Evolutionary conservation across 2,113 vertebrate species (phyloP), one percentile per base, ranked within the genome.

Genomic region (Oreochromis aureus): DNA sequence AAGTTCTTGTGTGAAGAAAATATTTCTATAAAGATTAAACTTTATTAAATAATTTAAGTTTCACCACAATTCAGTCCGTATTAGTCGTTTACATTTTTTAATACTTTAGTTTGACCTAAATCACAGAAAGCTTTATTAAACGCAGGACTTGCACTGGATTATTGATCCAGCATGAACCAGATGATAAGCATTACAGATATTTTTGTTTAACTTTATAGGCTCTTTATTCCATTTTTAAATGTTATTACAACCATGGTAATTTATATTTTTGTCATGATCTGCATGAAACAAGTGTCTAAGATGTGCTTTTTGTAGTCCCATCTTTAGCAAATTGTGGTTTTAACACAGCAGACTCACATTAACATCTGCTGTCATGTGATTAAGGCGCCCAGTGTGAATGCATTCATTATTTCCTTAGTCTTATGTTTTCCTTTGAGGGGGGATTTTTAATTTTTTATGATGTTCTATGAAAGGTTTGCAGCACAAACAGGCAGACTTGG

Each of bases 61-160:
- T 71, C n/a, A 44, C 36, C 39, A 73, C 22, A 30, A 73, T 18
- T 73, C 41, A 73, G 41, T 48, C 22, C 2, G 3, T 73, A 73
- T 46, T 46, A 73, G 69, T 73, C 15, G 16, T 46, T 46, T 46
- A 73, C 5, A 73, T 18, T 10, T 46, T 73, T 30, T 73, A 18
- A 44, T 24, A 46, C 66, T 27, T 39, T 1, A 69, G 61, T 12
- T 22, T 69, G 63, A 69, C 34, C 36, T 10, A 24, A 44, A 44
- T 71, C 66, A 44, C 13, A 71, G 66, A 71, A 44, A 16, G 66
- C 12, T 41, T 71, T 22, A 58, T 6, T 46, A 5, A 48, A 76
- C 0, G 5, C 8, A 73, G 41, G 6, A 44, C 0, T 6, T 10
- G 66, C 0, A 0, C 5, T 44, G 66, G 39, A 24, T 24, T 41